Evolutionary conservation across 2,797 vertebrate genomes (phyloP).

Genomic region (Fundulus diaphanus): DNA sequence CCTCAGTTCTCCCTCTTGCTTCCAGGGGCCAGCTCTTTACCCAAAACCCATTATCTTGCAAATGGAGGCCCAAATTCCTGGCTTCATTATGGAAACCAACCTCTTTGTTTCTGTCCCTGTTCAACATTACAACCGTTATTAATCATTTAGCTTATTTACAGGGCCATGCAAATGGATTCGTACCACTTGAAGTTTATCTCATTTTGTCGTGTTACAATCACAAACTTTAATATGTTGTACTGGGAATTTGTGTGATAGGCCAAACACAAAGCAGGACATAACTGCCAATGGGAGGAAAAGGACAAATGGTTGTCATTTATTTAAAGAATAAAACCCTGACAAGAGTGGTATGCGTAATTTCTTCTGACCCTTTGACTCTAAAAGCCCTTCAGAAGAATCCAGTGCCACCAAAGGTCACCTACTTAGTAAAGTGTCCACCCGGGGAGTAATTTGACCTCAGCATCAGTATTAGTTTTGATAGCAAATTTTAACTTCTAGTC

Average conservation of each 20-base stretch:
- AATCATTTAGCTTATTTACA: slow-evolving; percentile 34
- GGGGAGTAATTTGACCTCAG: too few relatives aligned
- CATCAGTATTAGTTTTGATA: too few relatives aligned
- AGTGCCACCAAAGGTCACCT: background rate
- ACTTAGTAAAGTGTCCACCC: too few relatives aligned
- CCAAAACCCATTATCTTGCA: slow-evolving; percentile 55
- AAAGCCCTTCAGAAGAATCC: background rate
- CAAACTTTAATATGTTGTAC: background rate
- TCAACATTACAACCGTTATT: slow-evolving; percentile 48
- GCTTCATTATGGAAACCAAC: slow-evolving; percentile 79
- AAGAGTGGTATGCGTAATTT: background rate
- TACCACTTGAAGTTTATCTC: background rate
- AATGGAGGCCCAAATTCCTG: slow-evolving; percentile 56
- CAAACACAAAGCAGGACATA: background rate
- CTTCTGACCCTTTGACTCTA: background rate
- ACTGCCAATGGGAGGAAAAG: background rate
- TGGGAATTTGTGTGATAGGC: background rate
- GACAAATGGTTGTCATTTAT: background rate
- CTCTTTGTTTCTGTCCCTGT: slow-evolving; percentile 79
- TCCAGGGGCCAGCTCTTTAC: slow-evolving; percentile 59
- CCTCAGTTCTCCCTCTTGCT: slow-evolving; percentile 58
- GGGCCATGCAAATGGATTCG: background rate
- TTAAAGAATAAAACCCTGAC: background rate
- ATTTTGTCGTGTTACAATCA: background rate
- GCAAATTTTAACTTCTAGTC: too few relatives aligned